A percentile compares a stretch with the other conserved stretches of the same genome.
Conservation (phyloP, 2,797 vertebrate genomes). For the Phyllotis vaccarum region DNA sequence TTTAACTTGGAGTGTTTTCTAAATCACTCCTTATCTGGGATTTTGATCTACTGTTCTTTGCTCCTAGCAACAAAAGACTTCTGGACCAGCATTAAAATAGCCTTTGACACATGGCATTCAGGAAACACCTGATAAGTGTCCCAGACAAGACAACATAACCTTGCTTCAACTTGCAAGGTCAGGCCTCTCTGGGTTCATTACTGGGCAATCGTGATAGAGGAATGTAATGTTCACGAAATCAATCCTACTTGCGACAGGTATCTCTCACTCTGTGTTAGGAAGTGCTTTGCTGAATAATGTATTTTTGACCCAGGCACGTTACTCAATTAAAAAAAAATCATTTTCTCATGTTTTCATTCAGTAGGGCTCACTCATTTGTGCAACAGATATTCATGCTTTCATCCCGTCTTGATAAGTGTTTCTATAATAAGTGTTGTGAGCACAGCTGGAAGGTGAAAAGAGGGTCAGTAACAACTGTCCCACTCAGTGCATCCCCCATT, state of each 20-base stretch:
- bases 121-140: slow-evolving; percentile 65
- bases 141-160: slow-evolving; percentile 66
- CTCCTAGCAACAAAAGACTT: slow-evolving; percentile 65
- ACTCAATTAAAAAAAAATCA: background rate
- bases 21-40: slow-evolving; percentile 55
- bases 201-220: background rate
- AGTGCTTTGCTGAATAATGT: background rate
- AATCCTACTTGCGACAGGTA: slow-evolving; percentile 12
- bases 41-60: slow-evolving; percentile 56
- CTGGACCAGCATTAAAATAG: slow-evolving; percentile 61
- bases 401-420: background rate
- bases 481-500: slow-evolving; percentile 71
- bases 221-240: background rate
- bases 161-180: slow-evolving; percentile 29
- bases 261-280: background rate
- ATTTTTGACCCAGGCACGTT: background rate
- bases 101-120: slow-evolving; percentile 55
- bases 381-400: background rate
- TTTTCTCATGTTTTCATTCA: background rate
- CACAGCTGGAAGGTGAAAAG: slow-evolving; percentile 71
- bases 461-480: slow-evolving; percentile 80
- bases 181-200: slow-evolving; percentile 23
- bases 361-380: background rate
- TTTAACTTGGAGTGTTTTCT: slow-evolving; percentile 49
- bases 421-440: background rate